A percentile compares a stretch with the other conserved stretches of the same genome.
Conservation (phyloP, 1,140 invertebrate genomes). For the Daktulosphaira vitifoliae region DNA sequence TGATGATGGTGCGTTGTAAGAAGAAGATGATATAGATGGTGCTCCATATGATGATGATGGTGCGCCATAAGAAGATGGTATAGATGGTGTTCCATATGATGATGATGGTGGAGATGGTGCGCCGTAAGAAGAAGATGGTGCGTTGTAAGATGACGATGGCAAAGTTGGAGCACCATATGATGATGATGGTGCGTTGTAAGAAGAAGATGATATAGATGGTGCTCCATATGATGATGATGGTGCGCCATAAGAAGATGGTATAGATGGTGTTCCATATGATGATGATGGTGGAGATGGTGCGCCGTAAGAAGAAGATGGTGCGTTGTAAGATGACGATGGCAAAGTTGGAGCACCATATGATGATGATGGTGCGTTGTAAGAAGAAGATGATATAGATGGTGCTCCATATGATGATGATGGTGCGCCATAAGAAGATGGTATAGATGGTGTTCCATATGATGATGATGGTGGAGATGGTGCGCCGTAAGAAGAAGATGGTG, state of each 20-base stretch:
- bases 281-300: constrained; percentile 38
- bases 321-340: constrained; percentile 41
- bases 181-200: constrained; percentile 21
- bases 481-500: constrained; percentile 34
- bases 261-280: constrained; percentile 26
- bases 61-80: constrained; percentile 38
- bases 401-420: constrained; percentile 52
- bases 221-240: constrained; percentile 37
- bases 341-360: constrained; percentile 42
- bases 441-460: constrained; percentile 39
- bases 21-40: constrained; percentile 32
- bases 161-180: constrained; percentile 7
- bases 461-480: constrained; percentile 36
- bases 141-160: not conserved
- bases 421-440: no score
- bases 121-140: constrained; percentile 27
- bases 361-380: constrained; percentile 34
- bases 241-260: constrained; percentile 40
- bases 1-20: constrained; percentile 38
- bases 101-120: constrained; percentile 32
- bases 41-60: constrained; percentile 35
- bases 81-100: constrained; percentile 43
- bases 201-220: constrained; percentile 13
- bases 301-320: constrained; percentile 39
- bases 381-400: constrained; percentile 14